Percentiles rank a stretch among this genome's conserved stretches.
Evolutionary conservation across 2,113 vertebrate genomes (phyloP).

Genomic region (Ceyx margarethae): DNA sequence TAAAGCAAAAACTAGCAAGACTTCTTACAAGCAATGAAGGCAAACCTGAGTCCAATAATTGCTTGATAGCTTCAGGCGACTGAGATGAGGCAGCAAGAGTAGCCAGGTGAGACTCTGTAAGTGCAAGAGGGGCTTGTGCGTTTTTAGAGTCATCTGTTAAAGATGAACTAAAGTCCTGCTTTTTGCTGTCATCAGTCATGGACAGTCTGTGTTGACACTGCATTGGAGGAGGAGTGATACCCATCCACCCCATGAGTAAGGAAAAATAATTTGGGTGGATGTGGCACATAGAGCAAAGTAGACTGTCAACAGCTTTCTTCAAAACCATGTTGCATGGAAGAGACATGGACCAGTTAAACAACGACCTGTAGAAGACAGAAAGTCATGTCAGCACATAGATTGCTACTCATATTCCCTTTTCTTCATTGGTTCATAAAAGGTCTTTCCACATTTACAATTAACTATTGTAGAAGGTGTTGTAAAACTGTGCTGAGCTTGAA

Average conservation of each 20-base stretch:
- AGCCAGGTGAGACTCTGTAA: conserved; percentile 91
- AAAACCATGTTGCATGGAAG: conserved; percentile 94
- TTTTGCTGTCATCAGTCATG: conserved; percentile 97
- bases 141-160: conserved; percentile 97
- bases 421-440: background rate
- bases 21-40: conserved; percentile 93
- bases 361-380: conserved; percentile 76
- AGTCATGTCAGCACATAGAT: background rate
- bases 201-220: conserved; percentile 89
- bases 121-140: conserved; percentile 84
- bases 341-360: conserved; percentile 98
- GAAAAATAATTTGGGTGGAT: conserved; percentile 97
- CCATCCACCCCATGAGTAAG: conserved; percentile 98
- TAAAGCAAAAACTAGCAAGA: conserved; percentile 90
- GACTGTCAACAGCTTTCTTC: conserved; percentile 98
- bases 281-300: conserved; percentile 97
- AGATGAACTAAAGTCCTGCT: conserved; percentile 88
- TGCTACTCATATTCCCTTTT: background rate
- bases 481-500: background rate
- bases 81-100: conserved; percentile 94
- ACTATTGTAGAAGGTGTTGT: background rate
- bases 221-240: conserved; percentile 84
- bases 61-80: conserved; percentile 93
- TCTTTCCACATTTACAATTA: background rate
- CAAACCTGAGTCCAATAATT: conserved; percentile 93